Evolutionary conservation across 2,113 vertebrate species (phyloP).

Genomic region (Nothocercus nigrocapillus): DNA sequence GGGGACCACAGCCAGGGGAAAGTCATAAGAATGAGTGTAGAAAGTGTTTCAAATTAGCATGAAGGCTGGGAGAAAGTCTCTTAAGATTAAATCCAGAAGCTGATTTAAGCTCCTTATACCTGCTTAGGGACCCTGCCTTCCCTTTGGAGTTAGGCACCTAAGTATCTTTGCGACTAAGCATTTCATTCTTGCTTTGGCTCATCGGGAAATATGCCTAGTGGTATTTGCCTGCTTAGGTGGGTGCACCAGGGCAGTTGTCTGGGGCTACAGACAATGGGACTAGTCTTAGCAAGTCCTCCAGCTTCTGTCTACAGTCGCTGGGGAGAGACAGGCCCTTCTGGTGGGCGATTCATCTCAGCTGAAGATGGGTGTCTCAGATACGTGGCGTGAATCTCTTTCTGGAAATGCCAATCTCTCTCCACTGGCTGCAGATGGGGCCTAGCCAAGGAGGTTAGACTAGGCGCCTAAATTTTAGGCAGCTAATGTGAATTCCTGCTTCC

Average conservation of each 20-base stretch:
- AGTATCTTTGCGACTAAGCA: background rate
- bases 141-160: background rate
- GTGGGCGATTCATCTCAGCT: background rate
- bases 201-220: accelerated
- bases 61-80: background rate
- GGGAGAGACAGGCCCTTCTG: slow-evolving; percentile 26
- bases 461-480: slow-evolving; percentile 11
- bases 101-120: slow-evolving; percentile 17
- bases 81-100: slow-evolving; percentile 1
- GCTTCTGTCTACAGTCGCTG: background rate
- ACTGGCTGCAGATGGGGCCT: slow-evolving; percentile 17
- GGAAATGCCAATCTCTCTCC: slow-evolving; percentile 32
- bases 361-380: background rate
- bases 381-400: background rate
- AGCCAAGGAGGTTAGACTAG: background rate
- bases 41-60: slow-evolving; percentile 50
- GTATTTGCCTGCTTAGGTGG: background rate
- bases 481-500: background rate
- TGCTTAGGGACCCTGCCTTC: background rate
- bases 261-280: background rate
- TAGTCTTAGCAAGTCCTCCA: slow-evolving; percentile 4
- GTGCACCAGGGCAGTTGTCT: background rate
- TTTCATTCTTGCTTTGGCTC: background rate
- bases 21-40: slow-evolving; percentile 23
- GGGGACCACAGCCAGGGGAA: background rate